Conservation (phyloP, 2,888 invertebrate genomes). For the Polietes domitor region DNA sequence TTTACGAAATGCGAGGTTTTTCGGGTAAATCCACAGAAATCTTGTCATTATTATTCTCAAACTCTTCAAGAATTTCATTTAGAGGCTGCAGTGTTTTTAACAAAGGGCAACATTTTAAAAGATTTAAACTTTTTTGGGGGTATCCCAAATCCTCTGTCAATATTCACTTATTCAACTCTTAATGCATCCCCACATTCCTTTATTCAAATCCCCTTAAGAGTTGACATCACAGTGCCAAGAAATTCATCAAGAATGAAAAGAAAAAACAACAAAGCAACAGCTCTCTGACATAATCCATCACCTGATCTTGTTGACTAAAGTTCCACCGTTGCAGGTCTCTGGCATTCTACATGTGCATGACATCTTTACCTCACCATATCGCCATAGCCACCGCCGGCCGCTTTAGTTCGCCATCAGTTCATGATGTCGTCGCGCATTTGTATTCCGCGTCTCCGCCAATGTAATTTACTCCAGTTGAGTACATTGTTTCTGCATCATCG, state of each 20-base stretch:
- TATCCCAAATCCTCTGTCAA: no score
- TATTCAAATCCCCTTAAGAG: no score
- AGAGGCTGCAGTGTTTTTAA: no score
- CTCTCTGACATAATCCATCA: conserved; percentile 23
- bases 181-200: no score
- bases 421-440: conserved; percentile 14
- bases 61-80: no score
- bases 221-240: no score
- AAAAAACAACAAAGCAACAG: not conserved
- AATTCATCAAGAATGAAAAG: not conserved
- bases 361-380: conserved; percentile 2
- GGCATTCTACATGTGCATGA: not conserved
- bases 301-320: conserved; percentile 25
- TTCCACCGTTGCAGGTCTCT: not conserved
- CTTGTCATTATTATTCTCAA: no score
- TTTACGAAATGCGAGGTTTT: no score
- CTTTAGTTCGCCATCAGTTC: not conserved
- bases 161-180: no score
- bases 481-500: not conserved
- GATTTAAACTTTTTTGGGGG: no score
- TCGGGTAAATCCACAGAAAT: no score
- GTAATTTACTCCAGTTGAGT: conserved; percentile 52
- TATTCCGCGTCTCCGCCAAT: conserved; percentile 1
- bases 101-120: no score
- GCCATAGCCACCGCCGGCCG: not conserved